Evolutionary conservation across 1,140 invertebrate species (phyloP).

Genomic region (Drosophila seguyi): DNA sequence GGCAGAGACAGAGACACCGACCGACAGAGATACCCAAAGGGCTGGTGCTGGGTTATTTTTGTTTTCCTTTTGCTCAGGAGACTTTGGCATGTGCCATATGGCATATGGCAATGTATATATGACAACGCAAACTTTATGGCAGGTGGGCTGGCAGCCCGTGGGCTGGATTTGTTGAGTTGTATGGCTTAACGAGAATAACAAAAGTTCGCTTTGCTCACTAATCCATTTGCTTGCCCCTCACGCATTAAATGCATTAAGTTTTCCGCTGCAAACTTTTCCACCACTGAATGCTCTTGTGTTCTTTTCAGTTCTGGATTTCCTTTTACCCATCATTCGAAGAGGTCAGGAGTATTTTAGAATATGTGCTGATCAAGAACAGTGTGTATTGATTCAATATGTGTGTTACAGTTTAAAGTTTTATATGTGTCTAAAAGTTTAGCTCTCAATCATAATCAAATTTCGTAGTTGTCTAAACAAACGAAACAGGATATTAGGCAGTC

Average conservation of each 20-base stretch:
- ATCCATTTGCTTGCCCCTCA: slow-evolving; percentile 78
- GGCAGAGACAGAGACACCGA: background rate
- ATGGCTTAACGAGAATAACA: slow-evolving; percentile 41
- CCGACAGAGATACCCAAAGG: slow-evolving; percentile 39
- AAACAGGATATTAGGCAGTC: slow-evolving; percentile 1
- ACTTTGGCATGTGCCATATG: slow-evolving; percentile 66
- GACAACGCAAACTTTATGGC: slow-evolving; percentile 70
- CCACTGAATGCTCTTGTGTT: slow-evolving; percentile 13
- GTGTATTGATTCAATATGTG: background rate
- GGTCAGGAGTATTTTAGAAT: background rate
- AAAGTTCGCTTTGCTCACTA: slow-evolving; percentile 47
- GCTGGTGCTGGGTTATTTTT: slow-evolving; percentile 44
- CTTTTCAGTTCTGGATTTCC: slow-evolving; percentile 21
- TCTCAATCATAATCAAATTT: background rate
- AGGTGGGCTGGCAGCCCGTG: slow-evolving; percentile 17
- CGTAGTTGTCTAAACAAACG: background rate
- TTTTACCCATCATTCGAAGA: background rate
- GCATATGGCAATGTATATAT: slow-evolving; percentile 53
- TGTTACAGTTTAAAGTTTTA: too few relatives aligned
- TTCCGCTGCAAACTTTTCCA: slow-evolving; percentile 46
- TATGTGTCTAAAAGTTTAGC: too few relatives aligned
- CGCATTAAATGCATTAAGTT: slow-evolving; percentile 81
- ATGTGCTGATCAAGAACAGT: background rate
- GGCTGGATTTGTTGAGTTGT: slow-evolving; percentile 8
- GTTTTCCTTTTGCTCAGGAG: slow-evolving; percentile 60